A percentile compares a stretch with the other conserved stretches of the same genome.
phyloP scores from a whole-genome alignment of 1,140 invertebrate genomes.

The Acyrthosiphon pisum region DNA sequence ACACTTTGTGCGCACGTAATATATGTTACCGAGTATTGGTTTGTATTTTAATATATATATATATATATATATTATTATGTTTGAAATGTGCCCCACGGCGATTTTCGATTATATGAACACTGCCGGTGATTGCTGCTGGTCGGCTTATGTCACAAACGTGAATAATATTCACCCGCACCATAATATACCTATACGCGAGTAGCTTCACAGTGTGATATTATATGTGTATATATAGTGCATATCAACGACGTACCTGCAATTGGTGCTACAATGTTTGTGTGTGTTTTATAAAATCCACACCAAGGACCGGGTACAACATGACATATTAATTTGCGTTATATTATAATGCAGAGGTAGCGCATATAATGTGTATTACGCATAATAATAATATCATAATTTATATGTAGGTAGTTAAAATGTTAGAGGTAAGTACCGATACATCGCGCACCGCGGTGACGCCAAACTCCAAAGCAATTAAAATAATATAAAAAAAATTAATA shows the following conservation, averaged over 20 bases:
- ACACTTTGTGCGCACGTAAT: neutral
- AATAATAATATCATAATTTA: no score
- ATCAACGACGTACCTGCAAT: neutral
- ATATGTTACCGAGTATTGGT: neutral
- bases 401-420: no score
- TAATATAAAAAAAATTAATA: slow-evolving; percentile 5
- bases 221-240: neutral
- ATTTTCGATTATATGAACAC: slow-evolving; percentile 33
- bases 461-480: neutral
- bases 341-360: neutral
- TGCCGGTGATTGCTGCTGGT: slow-evolving; percentile 20
- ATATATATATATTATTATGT: neutral
- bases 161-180: neutral
- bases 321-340: neutral
- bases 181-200: neutral
- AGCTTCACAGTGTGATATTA: neutral
- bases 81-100: slow-evolving; percentile 8
- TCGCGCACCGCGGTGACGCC: no score
- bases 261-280: neutral
- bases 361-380: no score
- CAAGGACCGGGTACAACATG: neutral
- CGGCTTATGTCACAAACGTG: slow-evolving; percentile 16
- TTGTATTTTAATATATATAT: neutral
- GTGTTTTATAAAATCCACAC: neutral
- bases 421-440: no score